phyloP scores from a whole-genome alignment of 2,113 vertebrate genomes.

The Microcebus griseorufus region DNA sequence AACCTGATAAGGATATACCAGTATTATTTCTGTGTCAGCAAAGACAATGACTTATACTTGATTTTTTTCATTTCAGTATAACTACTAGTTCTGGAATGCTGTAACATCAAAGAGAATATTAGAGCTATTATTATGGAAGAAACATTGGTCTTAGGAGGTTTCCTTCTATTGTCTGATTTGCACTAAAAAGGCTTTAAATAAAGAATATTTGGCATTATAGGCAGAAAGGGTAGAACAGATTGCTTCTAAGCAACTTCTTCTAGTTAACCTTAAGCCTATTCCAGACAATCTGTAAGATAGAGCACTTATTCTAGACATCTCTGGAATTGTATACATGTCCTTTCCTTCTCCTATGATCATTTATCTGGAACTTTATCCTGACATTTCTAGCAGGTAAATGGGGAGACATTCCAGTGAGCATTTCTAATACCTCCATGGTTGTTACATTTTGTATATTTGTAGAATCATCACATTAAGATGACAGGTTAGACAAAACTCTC shows the following conservation, averaged over 20 bases:
- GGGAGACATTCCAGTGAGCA: neutral
- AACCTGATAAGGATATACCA: neutral
- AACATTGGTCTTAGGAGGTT: neutral
- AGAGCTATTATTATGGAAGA: neutral
- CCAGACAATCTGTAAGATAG: neutral
- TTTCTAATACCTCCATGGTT: neutral
- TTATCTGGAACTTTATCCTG: neutral
- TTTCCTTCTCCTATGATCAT: neutral
- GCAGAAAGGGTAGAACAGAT: neutral
- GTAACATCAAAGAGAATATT: neutral
- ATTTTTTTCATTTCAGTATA: neutral
- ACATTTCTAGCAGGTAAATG: neutral
- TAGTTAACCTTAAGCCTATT: neutral
- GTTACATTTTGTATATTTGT: neutral
- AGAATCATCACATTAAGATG: neutral
- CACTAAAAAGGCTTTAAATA: neutral
- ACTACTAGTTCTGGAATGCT: neutral
- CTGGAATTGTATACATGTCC: neutral
- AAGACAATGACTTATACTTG: neutral
- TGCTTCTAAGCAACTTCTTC: neutral
- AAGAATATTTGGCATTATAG: neutral
- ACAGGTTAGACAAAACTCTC: neutral
- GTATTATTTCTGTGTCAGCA: neutral
- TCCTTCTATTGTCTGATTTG: neutral
- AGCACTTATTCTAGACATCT: neutral